phyloP scores from a whole-genome alignment of 1,140 invertebrate species.

The Macrobrachium nipponense region DNA sequence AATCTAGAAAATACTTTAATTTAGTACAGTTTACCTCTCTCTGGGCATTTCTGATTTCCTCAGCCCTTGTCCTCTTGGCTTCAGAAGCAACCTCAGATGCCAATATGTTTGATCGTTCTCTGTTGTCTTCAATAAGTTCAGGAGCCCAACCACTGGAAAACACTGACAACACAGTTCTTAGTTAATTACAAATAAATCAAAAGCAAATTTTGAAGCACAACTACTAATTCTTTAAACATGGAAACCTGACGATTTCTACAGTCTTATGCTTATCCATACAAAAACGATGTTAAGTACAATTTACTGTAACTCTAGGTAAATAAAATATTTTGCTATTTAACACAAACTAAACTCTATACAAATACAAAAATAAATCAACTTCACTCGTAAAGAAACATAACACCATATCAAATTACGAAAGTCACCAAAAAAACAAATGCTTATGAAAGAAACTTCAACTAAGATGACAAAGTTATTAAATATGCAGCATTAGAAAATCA shows the following conservation, averaged over 20 bases:
- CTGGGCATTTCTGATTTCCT: conserved; percentile 44
- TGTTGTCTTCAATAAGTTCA: conserved; percentile 54
- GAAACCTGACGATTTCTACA: background rate
- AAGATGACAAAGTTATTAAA: no score
- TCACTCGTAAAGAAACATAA: no score
- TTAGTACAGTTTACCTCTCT: conserved; percentile 19
- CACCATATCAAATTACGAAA: background rate
- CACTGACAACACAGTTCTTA: conserved; percentile 31
- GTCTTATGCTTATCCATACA: no score
- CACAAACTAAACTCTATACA: no score
- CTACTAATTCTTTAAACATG: background rate
- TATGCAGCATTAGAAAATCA: background rate
- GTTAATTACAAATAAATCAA: background rate
- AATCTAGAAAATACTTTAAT: background rate
- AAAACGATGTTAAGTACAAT: no score
- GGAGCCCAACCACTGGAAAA: conserved; percentile 64
- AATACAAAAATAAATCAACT: no score
- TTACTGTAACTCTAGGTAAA: no score
- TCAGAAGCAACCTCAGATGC: conserved; percentile 52
- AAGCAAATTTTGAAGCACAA: background rate
- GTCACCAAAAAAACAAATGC: background rate
- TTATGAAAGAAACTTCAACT: no score
- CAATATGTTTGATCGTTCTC: conserved; percentile 44
- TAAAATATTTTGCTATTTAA: no score
- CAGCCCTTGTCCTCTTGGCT: conserved; percentile 41